Percentiles rank a stretch among this genome's conserved stretches.
Evolutionary conservation across 1,140 invertebrate species (phyloP).

Genomic region (Rhagoletis pomonella): DNA sequence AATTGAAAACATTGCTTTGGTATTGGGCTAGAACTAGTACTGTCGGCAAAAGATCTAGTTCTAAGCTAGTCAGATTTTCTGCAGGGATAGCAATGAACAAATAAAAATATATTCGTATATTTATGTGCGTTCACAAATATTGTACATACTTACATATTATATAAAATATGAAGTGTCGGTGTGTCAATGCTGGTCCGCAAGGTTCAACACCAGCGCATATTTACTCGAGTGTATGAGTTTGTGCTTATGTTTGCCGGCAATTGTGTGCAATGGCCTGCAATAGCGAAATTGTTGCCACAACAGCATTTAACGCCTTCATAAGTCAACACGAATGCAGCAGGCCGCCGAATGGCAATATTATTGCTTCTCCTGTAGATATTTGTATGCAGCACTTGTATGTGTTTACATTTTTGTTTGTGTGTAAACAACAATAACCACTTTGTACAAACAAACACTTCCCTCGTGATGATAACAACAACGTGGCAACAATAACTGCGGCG

Average conservation of each 20-base stretch:
- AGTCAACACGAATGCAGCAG: background rate
- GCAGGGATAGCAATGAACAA: background rate
- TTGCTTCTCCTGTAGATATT: too few relatives aligned
- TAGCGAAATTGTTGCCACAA: background rate
- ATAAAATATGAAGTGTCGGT: background rate
- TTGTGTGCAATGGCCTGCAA: conserved; percentile 17
- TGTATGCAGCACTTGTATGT: too few relatives aligned
- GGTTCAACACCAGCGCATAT: background rate
- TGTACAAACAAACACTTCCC: background rate
- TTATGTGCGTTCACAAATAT: background rate
- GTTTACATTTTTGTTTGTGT: background rate
- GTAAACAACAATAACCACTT: conserved; percentile 33
- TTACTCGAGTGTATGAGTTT: background rate
- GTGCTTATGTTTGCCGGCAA: background rate
- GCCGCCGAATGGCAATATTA: too few relatives aligned
- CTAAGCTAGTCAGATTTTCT: too few relatives aligned
- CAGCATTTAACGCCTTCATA: background rate
- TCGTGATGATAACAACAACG: conserved; percentile 16
- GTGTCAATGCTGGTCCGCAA: background rate
- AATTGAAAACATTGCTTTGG: too few relatives aligned
- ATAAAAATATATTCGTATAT: too few relatives aligned
- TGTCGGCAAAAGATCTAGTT: too few relatives aligned
- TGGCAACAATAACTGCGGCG: background rate
- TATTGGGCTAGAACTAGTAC: too few relatives aligned
- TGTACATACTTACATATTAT: background rate